These are phyloP conservation scores for Odocoileus hemionus DNA, from an alignment of 2,113 vertebrate genomes.

Conservation along the genomic window DNA sequence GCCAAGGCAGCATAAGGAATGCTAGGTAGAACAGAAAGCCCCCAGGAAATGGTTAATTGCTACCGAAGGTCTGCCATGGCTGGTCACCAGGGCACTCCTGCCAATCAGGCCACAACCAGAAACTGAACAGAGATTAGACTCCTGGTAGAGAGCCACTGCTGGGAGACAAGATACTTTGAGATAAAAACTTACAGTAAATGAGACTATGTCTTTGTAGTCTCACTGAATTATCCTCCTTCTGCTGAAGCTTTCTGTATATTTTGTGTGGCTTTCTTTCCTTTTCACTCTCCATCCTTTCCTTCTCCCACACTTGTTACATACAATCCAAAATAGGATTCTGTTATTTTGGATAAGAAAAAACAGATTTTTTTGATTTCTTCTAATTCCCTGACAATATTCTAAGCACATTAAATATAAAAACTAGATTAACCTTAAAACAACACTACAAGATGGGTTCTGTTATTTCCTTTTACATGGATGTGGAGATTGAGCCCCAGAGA, in stretches of 20 bases:
- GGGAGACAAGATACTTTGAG: neutral
- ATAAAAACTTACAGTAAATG: neutral
- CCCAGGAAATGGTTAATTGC: neutral
- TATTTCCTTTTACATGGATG: neutral
- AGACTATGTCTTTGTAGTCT: neutral
- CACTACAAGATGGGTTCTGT: neutral
- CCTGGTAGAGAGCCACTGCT: neutral
- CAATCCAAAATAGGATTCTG: neutral
- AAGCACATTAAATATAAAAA: neutral
- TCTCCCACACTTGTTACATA: neutral
- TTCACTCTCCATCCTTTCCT: neutral
- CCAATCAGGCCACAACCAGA: neutral
- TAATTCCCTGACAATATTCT: neutral
- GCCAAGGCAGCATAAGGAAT: neutral
- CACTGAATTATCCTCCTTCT: neutral
- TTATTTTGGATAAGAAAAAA: neutral
- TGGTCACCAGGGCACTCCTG: neutral
- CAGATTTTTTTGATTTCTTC: neutral
- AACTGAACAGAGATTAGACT: neutral
- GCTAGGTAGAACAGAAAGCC: neutral
- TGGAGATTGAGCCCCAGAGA: neutral
- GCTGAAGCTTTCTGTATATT: neutral
- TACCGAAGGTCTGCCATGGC: neutral
- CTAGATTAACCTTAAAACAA: neutral
- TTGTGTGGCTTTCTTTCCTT: neutral